Conservation (phyloP, 2,888 invertebrate genomes). For the Hirtodrosophila cameraria region DNA sequence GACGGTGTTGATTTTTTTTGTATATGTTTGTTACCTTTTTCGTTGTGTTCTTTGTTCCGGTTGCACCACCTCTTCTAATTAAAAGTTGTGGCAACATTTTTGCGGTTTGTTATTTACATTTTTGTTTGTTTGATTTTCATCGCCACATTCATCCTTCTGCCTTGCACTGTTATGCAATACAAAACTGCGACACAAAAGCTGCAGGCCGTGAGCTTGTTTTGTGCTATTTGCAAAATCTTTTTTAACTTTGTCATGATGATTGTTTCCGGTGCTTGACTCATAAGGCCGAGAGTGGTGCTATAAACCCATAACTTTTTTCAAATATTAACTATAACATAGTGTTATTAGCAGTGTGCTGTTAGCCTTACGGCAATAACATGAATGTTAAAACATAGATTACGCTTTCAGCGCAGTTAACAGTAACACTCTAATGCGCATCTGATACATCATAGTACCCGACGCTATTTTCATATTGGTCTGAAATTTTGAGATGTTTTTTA, state of each 20-base stretch:
- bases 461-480: too few species aligned
- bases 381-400: too few species aligned
- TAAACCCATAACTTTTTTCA: not conserved
- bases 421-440: too few species aligned
- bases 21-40: conserved; percentile 15
- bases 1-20: too few species aligned
- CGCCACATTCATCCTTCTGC: not conserved
- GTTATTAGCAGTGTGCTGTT: too few species aligned
- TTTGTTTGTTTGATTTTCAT: conserved; percentile 24
- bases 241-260: conserved; percentile 18
- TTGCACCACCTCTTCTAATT: conserved; percentile 52
- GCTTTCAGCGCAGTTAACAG: too few species aligned
- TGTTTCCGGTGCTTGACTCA: conserved; percentile 7
- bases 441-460: too few species aligned
- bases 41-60: conserved; percentile 11
- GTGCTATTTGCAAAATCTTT: conserved; percentile 5
- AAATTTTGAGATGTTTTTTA: too few species aligned
- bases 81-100: conserved; percentile 59
- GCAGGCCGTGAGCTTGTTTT: conserved; percentile 28
- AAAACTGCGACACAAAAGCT: conserved; percentile 27
- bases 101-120: conserved; percentile 44
- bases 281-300: conserved; percentile 11
- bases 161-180: conserved; percentile 35
- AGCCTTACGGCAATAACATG: too few species aligned
- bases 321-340: not conserved